Evolutionary conservation across 2,888 invertebrate species (phyloP).

Genomic region (Ceraclea dissimilis): DNA sequence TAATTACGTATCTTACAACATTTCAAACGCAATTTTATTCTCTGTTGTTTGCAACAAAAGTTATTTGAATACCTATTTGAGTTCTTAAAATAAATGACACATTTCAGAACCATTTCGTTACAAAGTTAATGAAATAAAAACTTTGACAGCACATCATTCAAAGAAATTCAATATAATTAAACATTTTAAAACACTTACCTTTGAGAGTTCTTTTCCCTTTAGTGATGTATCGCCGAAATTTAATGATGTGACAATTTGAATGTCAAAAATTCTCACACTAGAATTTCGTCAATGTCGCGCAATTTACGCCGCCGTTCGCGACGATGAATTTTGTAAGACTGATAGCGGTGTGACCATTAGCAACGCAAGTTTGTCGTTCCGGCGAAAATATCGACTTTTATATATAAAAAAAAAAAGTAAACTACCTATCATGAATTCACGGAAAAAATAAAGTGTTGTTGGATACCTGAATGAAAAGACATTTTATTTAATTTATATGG

Average conservation of each 20-base stretch:
- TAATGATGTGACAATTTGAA: not conserved
- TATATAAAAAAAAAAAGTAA: too few species aligned
- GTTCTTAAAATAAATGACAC: constrained; percentile 1
- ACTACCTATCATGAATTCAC: too few species aligned
- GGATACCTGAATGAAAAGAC: too few species aligned
- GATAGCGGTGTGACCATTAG: too few species aligned
- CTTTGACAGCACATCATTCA: not conserved
- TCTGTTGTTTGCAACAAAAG: not conserved
- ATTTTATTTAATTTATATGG: too few species aligned
- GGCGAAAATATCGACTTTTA: too few species aligned
- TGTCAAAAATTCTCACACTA: not conserved
- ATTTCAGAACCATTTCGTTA: not conserved
- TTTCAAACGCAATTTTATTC: too few species aligned
- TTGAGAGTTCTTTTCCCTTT: not conserved
- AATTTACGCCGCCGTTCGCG: not conserved
- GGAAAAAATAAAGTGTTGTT: too few species aligned
- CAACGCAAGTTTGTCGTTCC: too few species aligned
- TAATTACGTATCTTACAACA: too few species aligned
- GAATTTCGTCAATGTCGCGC: not conserved
- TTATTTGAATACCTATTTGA: not conserved
- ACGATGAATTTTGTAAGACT: not conserved
- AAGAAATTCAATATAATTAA: too few species aligned
- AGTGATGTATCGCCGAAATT: not conserved
- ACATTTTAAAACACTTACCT: not conserved
- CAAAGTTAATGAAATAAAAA: not conserved